Conservation (phyloP, 2,113 vertebrate species). For the Eidolon helvum region DNA sequence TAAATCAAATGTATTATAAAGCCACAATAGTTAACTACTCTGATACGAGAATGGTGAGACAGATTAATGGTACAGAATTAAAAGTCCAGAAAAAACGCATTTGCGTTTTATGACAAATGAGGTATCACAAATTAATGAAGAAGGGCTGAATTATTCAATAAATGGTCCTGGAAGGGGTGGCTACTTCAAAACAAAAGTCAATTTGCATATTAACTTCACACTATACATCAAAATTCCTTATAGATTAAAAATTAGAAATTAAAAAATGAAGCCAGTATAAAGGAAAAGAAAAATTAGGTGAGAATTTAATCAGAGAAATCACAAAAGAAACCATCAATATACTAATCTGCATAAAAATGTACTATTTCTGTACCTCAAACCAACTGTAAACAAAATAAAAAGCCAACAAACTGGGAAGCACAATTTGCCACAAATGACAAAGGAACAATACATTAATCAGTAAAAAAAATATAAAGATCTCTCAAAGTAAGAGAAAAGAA, state of each 20-base stretch:
- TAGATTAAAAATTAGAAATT: slow-evolving; percentile 17
- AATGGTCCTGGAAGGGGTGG: background rate
- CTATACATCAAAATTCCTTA: slow-evolving; percentile 30
- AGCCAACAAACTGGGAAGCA: background rate
- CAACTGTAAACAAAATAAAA: slow-evolving; percentile 14
- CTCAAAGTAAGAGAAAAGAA: slow-evolving; percentile 20
- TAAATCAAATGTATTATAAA: slow-evolving; percentile 1
- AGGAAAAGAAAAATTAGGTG: slow-evolving; percentile 22
- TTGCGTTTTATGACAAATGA: slow-evolving; percentile 34
- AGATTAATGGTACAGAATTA: background rate
- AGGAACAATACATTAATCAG: background rate
- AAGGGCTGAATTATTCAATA: background rate
- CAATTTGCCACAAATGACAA: slow-evolving; percentile 10
- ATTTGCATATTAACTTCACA: slow-evolving; percentile 37
- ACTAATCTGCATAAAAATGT: background rate
- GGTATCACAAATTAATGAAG: background rate
- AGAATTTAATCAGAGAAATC: slow-evolving; percentile 42
- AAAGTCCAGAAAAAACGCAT: background rate
- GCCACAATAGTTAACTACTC: background rate
- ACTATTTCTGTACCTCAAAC: slow-evolving; percentile 30
- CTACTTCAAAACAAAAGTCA: slow-evolving; percentile 54
- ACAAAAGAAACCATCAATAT: background rate
- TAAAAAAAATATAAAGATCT: slow-evolving; percentile 45
- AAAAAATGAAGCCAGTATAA: slow-evolving; percentile 11
- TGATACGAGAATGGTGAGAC: slow-evolving; percentile 9